phyloP scores from a whole-genome alignment of 2,888 invertebrate genomes.

The Emmelina monodactyla region DNA sequence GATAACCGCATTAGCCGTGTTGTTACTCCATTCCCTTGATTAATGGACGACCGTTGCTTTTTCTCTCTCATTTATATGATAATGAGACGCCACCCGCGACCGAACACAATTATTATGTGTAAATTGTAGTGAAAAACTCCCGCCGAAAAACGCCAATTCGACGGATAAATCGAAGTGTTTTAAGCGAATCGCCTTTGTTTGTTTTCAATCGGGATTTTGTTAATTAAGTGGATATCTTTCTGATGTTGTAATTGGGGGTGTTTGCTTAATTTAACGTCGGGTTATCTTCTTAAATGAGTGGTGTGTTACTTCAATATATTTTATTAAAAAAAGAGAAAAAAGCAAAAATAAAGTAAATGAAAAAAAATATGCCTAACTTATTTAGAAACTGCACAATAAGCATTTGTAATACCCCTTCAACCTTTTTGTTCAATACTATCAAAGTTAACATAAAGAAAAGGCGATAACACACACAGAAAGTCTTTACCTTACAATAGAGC shows the following conservation, averaged over 20 bases:
- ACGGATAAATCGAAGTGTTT: slow-evolving; percentile 22
- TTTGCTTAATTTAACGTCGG: not conserved
- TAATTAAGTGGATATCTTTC: slow-evolving; percentile 33
- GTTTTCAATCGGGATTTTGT: slow-evolving; percentile 40
- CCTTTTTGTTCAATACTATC: too few relatives aligned
- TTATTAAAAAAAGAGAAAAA: too few relatives aligned
- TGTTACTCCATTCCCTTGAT: slow-evolving; percentile 60
- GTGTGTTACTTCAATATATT: not conserved
- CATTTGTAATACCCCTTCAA: too few relatives aligned
- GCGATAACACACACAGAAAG: slow-evolving; percentile 45
- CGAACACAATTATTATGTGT: slow-evolving; percentile 54
- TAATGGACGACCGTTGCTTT: slow-evolving; percentile 55
- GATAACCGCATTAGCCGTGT: slow-evolving; percentile 64
- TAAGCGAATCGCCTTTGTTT: slow-evolving; percentile 34
- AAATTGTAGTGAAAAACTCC: slow-evolving; percentile 41
- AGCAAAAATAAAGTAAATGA: too few relatives aligned
- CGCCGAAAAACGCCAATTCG: slow-evolving; percentile 27
- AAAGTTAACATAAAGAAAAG: slow-evolving; percentile 45
- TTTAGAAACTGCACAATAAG: too few relatives aligned
- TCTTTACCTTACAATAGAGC: slow-evolving; percentile 46
- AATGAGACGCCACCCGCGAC: slow-evolving; percentile 50
- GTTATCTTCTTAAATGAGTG: not conserved
- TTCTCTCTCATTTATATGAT: slow-evolving; percentile 64
- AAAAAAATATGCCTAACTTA: too few relatives aligned
- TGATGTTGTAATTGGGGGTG: not conserved